Conservation (phyloP, 2,113 vertebrate genomes). For the Sphyrna mokarran region DNA sequence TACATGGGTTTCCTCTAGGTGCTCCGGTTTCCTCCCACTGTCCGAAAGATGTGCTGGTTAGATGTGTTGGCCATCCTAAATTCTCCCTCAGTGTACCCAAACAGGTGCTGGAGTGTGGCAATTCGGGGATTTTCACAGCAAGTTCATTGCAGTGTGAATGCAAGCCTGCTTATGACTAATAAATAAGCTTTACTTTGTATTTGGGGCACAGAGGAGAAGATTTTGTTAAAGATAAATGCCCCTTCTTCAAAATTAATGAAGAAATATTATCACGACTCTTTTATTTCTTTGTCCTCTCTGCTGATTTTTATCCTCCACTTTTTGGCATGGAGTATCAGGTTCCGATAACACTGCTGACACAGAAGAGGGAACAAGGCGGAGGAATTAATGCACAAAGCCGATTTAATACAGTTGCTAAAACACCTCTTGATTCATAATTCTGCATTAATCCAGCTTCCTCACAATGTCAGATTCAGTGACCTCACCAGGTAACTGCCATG, state of each 20-base stretch:
- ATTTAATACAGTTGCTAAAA: not conserved
- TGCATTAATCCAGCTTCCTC: not conserved
- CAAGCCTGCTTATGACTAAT: no score
- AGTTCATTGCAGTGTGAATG: no score
- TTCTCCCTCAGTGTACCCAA: no score
- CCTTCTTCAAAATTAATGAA: not conserved
- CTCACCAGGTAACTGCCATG: not conserved
- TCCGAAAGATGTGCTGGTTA: no score
- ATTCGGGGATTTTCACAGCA: no score
- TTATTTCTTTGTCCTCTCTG: not conserved
- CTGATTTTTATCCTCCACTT: not conserved
- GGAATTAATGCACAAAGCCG: not conserved
- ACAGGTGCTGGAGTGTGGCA: no score
- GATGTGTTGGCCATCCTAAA: no score
- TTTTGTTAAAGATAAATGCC: not conserved
- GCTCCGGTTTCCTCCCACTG: no score
- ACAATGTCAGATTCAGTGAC: not conserved
- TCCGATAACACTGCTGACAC: not conserved
- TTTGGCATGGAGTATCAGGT: not conserved
- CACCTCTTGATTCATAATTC: not conserved
- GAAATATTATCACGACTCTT: not conserved
- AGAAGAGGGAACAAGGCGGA: not conserved
- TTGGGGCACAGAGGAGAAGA: not conserved
- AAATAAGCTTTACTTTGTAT: not conserved
- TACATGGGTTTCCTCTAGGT: no score